Conservation (phyloP, 2,113 vertebrate species). For the Triplophysa siluroides region DNA sequence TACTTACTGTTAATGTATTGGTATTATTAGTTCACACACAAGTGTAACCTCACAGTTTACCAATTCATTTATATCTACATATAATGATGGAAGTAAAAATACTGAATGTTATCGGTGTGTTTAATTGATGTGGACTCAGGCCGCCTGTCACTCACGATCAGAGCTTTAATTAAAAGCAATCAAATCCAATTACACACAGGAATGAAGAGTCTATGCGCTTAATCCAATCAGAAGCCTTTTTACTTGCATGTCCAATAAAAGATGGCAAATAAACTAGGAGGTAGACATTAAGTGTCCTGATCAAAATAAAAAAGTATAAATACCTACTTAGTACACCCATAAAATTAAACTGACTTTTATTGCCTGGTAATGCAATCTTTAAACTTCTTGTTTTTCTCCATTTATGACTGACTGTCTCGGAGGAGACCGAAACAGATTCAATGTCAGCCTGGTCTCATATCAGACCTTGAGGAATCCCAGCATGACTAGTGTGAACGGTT, state of each 20-base stretch:
- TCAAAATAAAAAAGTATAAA: neutral
- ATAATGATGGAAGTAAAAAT: neutral
- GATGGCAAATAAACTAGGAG: slow-evolving; percentile 27
- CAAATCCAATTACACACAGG: slow-evolving; percentile 48
- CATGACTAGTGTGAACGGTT: slow-evolving; percentile 28
- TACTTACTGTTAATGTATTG: too few species aligned
- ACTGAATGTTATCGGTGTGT: neutral
- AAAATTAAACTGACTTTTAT: neutral
- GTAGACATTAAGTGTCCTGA: neutral
- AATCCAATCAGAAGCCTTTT: slow-evolving; percentile 48
- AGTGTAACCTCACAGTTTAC: too few species aligned
- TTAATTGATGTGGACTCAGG: slow-evolving; percentile 44
- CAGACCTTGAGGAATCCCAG: neutral
- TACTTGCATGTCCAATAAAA: slow-evolving; percentile 31
- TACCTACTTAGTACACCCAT: neutral
- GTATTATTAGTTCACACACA: too few species aligned
- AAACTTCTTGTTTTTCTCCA: neutral
- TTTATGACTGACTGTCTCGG: neutral
- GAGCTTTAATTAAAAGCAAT: slow-evolving; percentile 56
- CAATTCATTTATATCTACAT: neutral
- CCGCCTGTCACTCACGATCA: slow-evolving; percentile 52
- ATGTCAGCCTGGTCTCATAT: slow-evolving; percentile 21
- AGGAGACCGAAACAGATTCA: slow-evolving; percentile 27
- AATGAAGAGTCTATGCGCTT: slow-evolving; percentile 45
- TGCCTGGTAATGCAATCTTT: neutral